Base-by-base conservation (phyloP, 2,113 vertebrate genomes). In the Gavia stellata region DNA sequence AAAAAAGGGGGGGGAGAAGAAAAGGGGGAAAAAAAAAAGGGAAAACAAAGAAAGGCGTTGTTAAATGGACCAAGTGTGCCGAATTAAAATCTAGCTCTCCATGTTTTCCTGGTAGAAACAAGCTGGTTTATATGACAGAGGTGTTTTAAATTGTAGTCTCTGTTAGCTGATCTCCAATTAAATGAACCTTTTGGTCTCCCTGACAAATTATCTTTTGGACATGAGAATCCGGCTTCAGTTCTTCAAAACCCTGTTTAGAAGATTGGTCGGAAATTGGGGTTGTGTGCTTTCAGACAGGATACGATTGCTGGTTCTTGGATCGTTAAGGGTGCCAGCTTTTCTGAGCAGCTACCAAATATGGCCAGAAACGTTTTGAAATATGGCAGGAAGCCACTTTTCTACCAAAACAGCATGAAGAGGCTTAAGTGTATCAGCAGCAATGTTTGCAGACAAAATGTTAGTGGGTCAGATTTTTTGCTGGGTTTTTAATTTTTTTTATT, bases 251-350 rank as follows among this genome's bases (percentile, higher is more conserved):
- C 10, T 55, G 0, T 38, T 92, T 12, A 24, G 47, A 66, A 52
- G 25, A 38, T 31, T 16, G 0, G 1, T 67, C 3, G 3, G 49
- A 75, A 88, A 31, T 36, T 0, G 0, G 10, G 17, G 8, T 29
- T 70, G 36, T 63, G 20, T 47, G 28, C 34, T 91, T 52, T 70
- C 44, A 55, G 63, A 42, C 71, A 68, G 70, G 65, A 31, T 61
- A 3, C 19, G 42, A 45, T 73, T 81, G 40, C 19, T n/a, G 26
- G 6, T 58, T 77, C 19, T 50, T 55, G 21, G 18, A n/a, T 45
- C 5, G 3, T 44, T 62, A 55, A 73, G 38, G 40, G 5, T 80
- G 20, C 33, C 42, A 67, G 33, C 18, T 91, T 53, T 49, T 81
- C 78, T 45, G 8, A 80, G 38, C n/a, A 68, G 28, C n/a, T 55